Base-by-base conservation (phyloP, 2,797 vertebrate genomes). In the Megaceryle alcyon region DNA sequence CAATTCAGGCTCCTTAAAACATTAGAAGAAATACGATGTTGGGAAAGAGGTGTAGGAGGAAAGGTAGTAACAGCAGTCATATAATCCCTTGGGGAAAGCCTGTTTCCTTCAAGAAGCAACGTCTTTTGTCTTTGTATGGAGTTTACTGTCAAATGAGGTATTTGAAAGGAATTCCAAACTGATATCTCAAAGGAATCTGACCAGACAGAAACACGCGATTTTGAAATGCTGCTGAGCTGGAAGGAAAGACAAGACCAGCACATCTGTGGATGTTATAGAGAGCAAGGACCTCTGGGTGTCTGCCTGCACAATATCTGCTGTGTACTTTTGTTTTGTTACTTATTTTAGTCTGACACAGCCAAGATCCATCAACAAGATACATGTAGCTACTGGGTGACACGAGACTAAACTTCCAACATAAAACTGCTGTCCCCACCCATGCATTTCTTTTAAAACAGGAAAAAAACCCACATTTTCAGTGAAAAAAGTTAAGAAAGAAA, bases 151-250 rank as follows among this genome's bases (percentile, higher is more conserved):
- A 69, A 91, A 81, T 48, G 81, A 84, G 59, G 54, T 65, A 81
- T 83, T 83, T 94, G 59, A 91, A 89, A 94, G 78, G 90, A 79
- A 95, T 96, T 95, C 88, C 69, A 64, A 78, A 82, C 39, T 44
- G 69, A 29, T 94, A 69, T 90, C 92, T 95, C 86, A 66, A 88
- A 95, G 81, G 51, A 72, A 93, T 78, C 54, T 66, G 69, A 88
- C 44, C 78, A 96, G 95, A 81, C 75, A 88, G 69, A 88, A 92
- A 71, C 44, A 91, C 18, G 75, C 77, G 90, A 90, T 95, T 92
- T 86, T 94, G 86, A 95, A 94, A 89, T 56, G 88, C 28, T 88
- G 88, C 59, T 90, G 87, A 94, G 71, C 81, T 94, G 92, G 49
- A 88, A 90, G 46, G 75, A 82, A 85, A 92, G 85, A 60, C 82